Evolutionary conservation across 2,113 vertebrate species (phyloP).

Genomic region (Sclerurus mexicanus): DNA sequence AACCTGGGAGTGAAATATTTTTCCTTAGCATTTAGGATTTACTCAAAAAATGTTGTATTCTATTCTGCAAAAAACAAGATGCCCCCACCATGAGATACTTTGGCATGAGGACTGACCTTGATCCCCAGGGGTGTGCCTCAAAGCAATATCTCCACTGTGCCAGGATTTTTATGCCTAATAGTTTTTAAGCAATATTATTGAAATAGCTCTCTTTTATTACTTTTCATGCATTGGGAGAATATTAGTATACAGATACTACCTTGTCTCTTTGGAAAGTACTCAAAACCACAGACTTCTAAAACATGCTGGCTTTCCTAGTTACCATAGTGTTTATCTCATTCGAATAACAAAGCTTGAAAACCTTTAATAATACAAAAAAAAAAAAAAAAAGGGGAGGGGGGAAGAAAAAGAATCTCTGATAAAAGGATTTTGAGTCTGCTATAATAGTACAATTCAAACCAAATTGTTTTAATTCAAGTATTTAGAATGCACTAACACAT

Average conservation of each 20-base stretch:
- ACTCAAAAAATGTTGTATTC: not conserved
- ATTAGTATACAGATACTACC: not conserved
- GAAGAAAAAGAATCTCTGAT: not conserved
- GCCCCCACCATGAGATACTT: not conserved
- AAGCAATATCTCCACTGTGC: not conserved
- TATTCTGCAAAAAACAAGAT: not conserved
- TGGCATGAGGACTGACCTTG: not conserved
- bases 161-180: not conserved
- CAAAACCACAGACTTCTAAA: conserved; percentile 27
- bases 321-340: conserved; percentile 32
- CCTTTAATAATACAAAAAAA: conserved; percentile 24
- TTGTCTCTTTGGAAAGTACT: conserved; percentile 14
- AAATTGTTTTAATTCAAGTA: conserved; percentile 69
- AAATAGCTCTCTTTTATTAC: not conserved
- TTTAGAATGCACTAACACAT: conserved; percentile 62
- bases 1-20: not conserved
- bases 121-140: not conserved
- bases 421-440: conserved; percentile 47
- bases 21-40: not conserved
- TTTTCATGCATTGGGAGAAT: not conserved
- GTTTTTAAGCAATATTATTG: not conserved
- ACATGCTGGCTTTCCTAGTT: not conserved
- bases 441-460: conserved; percentile 49
- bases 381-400: not conserved
- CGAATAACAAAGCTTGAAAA: conserved; percentile 42